Base-by-base conservation (phyloP, 2,797 vertebrate genomes). In the Fistularia tabacaria region DNA sequence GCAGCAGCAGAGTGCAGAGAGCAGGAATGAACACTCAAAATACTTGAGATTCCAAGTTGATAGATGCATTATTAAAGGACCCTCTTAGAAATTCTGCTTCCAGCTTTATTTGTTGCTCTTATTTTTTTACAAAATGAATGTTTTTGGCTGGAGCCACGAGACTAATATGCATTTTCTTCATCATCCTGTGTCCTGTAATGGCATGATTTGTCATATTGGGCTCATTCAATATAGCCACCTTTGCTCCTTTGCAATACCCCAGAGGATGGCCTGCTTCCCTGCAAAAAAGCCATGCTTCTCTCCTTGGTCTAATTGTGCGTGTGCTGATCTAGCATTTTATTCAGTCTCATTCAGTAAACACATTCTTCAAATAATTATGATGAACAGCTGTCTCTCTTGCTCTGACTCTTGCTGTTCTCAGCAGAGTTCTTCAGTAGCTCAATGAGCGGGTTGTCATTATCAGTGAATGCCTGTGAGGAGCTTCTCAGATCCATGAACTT, bases 261-360 rank as follows among this genome's bases (percentile, higher is more conserved):
- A 0, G 15, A 62, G 67, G 63, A 68, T 49, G 13, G 48, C 55
- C 55, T 51, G 58, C n/a, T 40, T n/a, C 43, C 60, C 70, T 76
- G 78, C 63, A 79, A 76, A 77, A 80, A 77, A 74, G 14, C 7
- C 14, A 47, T 60, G 44, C 48, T 8, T 25, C 4, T 10, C 55
- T 73, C 52, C 47, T 66, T 60, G 38, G 61, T 59, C 64, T 81
- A 77, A 85, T 75, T 50, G n/a, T 37, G 51, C 68, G 54, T 59
- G 39, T 75, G 81, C 83, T 87, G 82, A 84, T 65, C 25, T 58
- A 66, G 75, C 79, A 53, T 77, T 81, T 83, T 70, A 74, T 68
- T 62, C 38, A 8, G 14, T 63, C 48, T 55, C 47, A 14, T 53
- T 47, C 49, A 54, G 15, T 48, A 15, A 73, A 69, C 56, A 63